Evolutionary conservation across 2,888 invertebrate species (phyloP).

Genomic region (Caenorhabditis zanzibari): DNA sequence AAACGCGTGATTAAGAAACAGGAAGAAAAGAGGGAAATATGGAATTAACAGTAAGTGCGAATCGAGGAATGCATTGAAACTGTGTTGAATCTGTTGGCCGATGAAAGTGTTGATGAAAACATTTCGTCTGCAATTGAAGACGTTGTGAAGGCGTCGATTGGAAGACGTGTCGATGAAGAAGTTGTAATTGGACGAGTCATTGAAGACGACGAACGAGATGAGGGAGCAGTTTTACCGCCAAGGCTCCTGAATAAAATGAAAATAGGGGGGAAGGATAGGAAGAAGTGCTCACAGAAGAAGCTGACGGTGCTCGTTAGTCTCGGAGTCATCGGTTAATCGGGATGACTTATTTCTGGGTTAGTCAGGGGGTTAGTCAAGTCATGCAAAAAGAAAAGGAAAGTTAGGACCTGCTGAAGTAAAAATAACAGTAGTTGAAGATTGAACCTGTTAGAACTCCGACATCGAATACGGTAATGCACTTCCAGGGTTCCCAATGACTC

Average conservation of each 20-base stretch:
- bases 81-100: constrained; percentile 53
- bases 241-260: constrained; percentile 26
- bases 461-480: constrained; percentile 55
- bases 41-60: constrained; percentile 64
- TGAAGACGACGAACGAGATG: constrained; percentile 53
- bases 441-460: constrained; percentile 60
- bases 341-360: constrained; percentile 35
- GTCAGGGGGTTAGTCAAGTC: constrained; percentile 4
- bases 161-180: constrained; percentile 43
- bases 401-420: constrained; percentile 52
- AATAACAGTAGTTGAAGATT: constrained; percentile 63
- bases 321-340: constrained; percentile 31
- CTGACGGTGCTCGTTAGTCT: constrained; percentile 19
- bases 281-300: constrained; percentile 42
- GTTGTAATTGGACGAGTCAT: constrained; percentile 50
- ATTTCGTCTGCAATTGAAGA: constrained; percentile 64
- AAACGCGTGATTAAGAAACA: constrained; percentile 33
- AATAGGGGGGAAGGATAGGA: background rate
- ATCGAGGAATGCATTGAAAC: constrained; percentile 68
- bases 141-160: constrained; percentile 64
- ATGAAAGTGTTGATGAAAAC: constrained; percentile 60
- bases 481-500: constrained; percentile 41
- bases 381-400: constrained; percentile 3
- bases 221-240: constrained; percentile 33
- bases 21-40: too few relatives aligned